Evolutionary conservation across 2,797 vertebrate species (phyloP).

Genomic region (Cuniculus paca): DNA sequence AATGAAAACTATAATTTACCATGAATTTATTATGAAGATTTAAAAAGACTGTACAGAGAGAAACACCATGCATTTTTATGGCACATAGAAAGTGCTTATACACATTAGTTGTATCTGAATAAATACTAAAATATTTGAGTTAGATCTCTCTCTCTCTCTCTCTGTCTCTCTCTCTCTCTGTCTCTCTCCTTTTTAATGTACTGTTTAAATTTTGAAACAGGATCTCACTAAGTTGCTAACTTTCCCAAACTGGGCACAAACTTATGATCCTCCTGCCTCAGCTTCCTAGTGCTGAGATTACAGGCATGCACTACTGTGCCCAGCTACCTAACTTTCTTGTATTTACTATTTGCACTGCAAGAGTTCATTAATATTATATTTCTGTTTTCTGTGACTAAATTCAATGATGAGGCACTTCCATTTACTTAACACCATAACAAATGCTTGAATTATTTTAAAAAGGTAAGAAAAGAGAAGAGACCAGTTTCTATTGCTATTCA

Average conservation of each 20-base stretch:
- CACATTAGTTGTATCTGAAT: neutral
- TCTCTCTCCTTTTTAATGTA: neutral
- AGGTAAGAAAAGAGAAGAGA: neutral
- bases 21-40: neutral
- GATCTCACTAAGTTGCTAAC: neutral
- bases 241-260: neutral
- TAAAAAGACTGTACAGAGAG: neutral
- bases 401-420: neutral
- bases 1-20: neutral
- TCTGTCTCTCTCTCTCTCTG: too few species aligned
- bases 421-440: neutral
- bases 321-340: neutral
- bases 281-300: neutral
- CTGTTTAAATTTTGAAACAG: neutral
- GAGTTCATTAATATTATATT: neutral
- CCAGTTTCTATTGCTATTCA: neutral
- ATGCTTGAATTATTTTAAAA: neutral
- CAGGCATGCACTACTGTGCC: neutral
- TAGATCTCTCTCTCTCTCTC: neutral
- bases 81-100: neutral
- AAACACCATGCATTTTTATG: neutral
- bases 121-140: neutral
- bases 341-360: neutral
- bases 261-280: neutral
- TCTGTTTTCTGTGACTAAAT: neutral